Evolutionary conservation across 2,888 invertebrate genomes (phyloP).

Genomic region (Leptura quadrifasciata): DNA sequence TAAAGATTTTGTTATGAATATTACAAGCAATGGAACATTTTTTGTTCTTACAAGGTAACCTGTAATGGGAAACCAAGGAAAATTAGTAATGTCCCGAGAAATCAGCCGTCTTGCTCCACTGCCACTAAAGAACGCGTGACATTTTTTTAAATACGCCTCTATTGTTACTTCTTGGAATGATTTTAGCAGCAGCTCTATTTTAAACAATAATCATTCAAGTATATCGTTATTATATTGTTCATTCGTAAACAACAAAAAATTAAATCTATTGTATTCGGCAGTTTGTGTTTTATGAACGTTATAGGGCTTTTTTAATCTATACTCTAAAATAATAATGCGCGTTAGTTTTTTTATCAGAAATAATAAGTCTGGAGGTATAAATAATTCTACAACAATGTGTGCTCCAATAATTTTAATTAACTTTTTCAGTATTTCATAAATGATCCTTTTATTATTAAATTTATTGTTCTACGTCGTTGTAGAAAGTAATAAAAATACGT

Average conservation of each 20-base stretch:
- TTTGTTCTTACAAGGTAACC: not conserved
- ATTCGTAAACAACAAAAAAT: conserved; percentile 37
- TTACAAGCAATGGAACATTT: too few species aligned
- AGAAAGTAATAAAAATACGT: too few species aligned
- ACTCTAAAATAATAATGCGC: conserved; percentile 9
- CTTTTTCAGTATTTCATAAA: not conserved
- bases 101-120: conserved; percentile 34
- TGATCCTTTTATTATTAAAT: not conserved
- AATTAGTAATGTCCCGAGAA: conserved; percentile 19
- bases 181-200: conserved; percentile 42
- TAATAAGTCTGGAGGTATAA: not conserved
- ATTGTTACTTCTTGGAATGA: conserved; percentile 37
- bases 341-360: conserved; percentile 6
- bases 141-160: conserved; percentile 33
- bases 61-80: not conserved
- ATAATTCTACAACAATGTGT: conserved; percentile 1
- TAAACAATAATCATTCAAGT: conserved; percentile 39
- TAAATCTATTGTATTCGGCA: conserved; percentile 31
- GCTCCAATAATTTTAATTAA: not conserved
- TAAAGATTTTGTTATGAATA: too few species aligned
- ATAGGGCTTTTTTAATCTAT: not conserved
- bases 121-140: conserved; percentile 42
- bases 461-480: too few species aligned
- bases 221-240: conserved; percentile 35
- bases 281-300: conserved; percentile 12